Conservation (phyloP, 2,113 vertebrate species). For the Lophochroa leadbeateri region DNA sequence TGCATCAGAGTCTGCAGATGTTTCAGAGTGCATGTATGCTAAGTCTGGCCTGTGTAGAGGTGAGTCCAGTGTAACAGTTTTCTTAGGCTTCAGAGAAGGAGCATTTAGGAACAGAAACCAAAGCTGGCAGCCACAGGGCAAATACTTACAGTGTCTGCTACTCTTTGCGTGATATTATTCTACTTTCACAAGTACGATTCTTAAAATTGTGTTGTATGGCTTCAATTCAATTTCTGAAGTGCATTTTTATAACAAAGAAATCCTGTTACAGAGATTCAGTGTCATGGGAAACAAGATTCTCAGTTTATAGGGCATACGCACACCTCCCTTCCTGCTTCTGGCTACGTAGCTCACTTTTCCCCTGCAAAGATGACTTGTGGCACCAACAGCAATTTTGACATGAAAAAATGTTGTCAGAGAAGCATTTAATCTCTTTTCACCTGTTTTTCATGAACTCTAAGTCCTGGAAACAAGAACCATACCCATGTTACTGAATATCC, state of each 20-base stretch:
- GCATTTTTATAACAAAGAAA: constrained; percentile 31
- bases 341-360: not conserved
- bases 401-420: not conserved
- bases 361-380: constrained; percentile 39
- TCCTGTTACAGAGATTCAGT: constrained; percentile 2
- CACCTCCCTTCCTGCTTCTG: not conserved
- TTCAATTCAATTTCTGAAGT: constrained; percentile 22
- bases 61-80: not conserved
- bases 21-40: not conserved
- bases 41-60: not conserved
- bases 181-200: not conserved
- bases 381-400: constrained; percentile 38
- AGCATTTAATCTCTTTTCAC: constrained; percentile 31
- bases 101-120: constrained; percentile 9
- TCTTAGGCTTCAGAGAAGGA: constrained; percentile 11
- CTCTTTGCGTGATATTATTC: not conserved
- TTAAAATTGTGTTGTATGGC: not conserved
- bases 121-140: constrained; percentile 20
- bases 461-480: constrained; percentile 36
- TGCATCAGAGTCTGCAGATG: not conserved
- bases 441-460: constrained; percentile 46
- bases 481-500: constrained; percentile 16
- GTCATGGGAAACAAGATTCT: constrained; percentile 25
- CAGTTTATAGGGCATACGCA: not conserved
- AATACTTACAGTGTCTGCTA: constrained; percentile 12